Percentiles rank a stretch among this genome's conserved stretches.
These are phyloP conservation scores for Anarhynchus alexandrinus DNA, from an alignment of 2,113 vertebrate genomes.

Conservation along the genomic window DNA sequence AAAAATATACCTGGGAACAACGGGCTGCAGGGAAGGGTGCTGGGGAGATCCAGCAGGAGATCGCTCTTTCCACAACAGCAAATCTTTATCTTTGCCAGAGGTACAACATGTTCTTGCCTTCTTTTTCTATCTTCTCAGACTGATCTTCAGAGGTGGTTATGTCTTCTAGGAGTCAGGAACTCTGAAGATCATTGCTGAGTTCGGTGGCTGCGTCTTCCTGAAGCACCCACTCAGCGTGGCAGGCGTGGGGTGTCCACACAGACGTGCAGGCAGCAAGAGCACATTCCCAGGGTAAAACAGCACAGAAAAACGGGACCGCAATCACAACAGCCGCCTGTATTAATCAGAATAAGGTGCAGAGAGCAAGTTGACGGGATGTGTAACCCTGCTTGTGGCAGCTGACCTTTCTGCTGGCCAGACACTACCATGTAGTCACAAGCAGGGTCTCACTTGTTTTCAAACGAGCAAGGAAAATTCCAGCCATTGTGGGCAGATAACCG, in stretches of 20 bases:
- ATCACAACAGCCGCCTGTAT: background rate
- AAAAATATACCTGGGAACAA: background rate
- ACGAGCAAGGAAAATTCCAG: background rate
- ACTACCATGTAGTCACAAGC: background rate
- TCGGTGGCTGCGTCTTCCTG: background rate
- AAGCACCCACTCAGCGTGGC: background rate
- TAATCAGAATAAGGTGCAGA: background rate
- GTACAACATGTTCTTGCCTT: background rate
- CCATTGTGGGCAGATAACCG: rapidly evolving
- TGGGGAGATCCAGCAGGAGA: background rate
- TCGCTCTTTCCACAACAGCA: background rate
- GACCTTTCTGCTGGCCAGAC: background rate
- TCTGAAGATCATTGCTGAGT: rapidly evolving
- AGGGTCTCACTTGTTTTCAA: background rate
- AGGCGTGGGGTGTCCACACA: too few relatives aligned
- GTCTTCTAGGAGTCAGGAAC: rapidly evolving
- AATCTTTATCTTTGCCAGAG: background rate
- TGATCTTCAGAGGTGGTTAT: background rate
- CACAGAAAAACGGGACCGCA: background rate
- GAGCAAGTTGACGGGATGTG: background rate
- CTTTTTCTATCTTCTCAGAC: background rate
- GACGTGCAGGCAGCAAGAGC: background rate
- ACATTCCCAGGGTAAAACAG: background rate
- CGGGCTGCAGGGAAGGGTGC: background rate
- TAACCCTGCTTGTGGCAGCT: background rate